A percentile compares a stretch with the other conserved stretches of the same genome.
Evolutionary conservation across 2,888 invertebrate genomes (phyloP).

Genomic region (Chymomyza amoena): DNA sequence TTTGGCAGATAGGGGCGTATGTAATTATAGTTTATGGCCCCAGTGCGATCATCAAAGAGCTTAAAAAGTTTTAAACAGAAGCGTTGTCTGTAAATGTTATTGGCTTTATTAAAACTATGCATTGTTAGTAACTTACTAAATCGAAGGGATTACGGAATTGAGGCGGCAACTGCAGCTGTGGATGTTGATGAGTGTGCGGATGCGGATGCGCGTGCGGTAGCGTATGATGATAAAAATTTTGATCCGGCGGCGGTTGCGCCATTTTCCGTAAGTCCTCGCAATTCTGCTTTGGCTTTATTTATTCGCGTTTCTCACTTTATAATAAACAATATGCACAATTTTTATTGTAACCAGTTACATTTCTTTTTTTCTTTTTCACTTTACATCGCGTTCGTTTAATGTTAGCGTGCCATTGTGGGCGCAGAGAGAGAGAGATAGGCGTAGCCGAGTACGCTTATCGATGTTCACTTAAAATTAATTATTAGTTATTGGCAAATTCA

Average conservation of each 20-base stretch:
- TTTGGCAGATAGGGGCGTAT: constrained; percentile 65
- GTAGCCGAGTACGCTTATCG: not conserved
- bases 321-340: constrained; percentile 24
- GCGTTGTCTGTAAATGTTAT: not conserved
- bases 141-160: constrained; percentile 69
- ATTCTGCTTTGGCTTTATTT: constrained; percentile 25
- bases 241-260: constrained; percentile 71
- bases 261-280: constrained; percentile 52
- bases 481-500: not conserved
- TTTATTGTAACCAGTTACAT: constrained; percentile 59
- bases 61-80: constrained; percentile 13
- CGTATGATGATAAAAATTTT: constrained; percentile 64
- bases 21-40: constrained; percentile 66
- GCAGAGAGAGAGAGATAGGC: no score
- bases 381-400: constrained; percentile 37
- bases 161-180: constrained; percentile 66
- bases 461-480: not conserved
- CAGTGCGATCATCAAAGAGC: constrained; percentile 67
- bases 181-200: constrained; percentile 51
- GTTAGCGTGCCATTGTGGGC: not conserved
- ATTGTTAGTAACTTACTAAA: constrained; percentile 51
- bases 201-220: constrained; percentile 44
- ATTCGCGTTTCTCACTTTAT: constrained; percentile 24
- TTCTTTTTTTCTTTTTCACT: constrained; percentile 50
- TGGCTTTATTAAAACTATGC: not conserved